Conservation (phyloP, 2,888 invertebrate genomes). For the Campaea margaritaria region DNA sequence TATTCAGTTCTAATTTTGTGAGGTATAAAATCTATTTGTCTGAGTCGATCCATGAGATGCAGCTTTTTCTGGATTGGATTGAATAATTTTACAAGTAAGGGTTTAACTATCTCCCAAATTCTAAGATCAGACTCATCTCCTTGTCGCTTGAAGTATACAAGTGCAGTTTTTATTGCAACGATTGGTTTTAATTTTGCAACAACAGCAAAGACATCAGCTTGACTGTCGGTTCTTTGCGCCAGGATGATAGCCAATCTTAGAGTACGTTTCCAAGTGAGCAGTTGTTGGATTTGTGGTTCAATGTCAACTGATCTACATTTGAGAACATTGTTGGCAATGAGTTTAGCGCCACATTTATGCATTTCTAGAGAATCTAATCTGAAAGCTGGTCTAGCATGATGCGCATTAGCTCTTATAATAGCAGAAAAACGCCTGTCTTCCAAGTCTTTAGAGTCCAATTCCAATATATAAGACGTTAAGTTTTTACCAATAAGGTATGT, state of each 20-base stretch:
- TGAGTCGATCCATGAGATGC: conserved; percentile 27
- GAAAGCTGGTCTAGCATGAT: conserved; percentile 52
- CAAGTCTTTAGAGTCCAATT: conserved; percentile 35
- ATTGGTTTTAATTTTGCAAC: conserved; percentile 51
- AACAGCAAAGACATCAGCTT: conserved; percentile 42
- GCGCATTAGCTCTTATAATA: conserved; percentile 56
- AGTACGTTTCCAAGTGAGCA: conserved; percentile 54
- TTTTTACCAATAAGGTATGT: conserved; percentile 35
- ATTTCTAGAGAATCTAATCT: conserved; percentile 53
- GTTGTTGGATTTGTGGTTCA: conserved; percentile 42
- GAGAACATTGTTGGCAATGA: conserved; percentile 55
- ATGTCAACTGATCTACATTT: conserved; percentile 48
- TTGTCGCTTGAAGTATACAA: conserved; percentile 45
- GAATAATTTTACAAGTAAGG: too few relatives aligned
- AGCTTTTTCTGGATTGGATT: conserved; percentile 22
- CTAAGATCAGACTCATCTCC: conserved; percentile 42
- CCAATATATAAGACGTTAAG: conserved; percentile 33
- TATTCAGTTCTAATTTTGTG: conserved; percentile 54
- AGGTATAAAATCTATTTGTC: conserved; percentile 47
- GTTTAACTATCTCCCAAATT: conserved; percentile 59
- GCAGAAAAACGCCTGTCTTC: conserved; percentile 43
- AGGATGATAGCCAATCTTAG: conserved; percentile 53
- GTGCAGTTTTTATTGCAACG: conserved; percentile 51
- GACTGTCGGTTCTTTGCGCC: conserved; percentile 46
- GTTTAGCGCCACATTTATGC: conserved; percentile 57